Evolutionary conservation across 2,113 vertebrate genomes (phyloP).

Genomic region (Blennius ocellaris): DNA sequence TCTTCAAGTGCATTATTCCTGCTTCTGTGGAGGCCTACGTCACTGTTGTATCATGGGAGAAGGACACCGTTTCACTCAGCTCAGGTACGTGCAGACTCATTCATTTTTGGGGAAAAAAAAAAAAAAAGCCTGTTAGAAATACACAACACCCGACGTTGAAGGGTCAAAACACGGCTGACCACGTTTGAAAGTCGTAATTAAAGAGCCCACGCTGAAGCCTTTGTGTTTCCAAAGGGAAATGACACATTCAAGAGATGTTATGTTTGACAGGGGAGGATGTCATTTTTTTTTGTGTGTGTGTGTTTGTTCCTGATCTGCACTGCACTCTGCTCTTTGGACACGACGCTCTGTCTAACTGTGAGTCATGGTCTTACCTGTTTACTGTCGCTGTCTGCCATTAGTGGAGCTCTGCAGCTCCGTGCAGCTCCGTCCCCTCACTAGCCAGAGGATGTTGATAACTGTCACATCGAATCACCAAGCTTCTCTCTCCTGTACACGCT

Average conservation of each 20-base stretch:
- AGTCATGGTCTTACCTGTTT: slow-evolving; percentile 69
- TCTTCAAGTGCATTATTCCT: slow-evolving; percentile 99
- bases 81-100: slow-evolving; percentile 86
- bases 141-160: slow-evolving; percentile 3
- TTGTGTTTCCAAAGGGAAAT: too few species aligned
- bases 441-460: slow-evolving; percentile 69
- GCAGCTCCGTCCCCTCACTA: slow-evolving; percentile 35
- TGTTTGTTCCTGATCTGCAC: slow-evolving; percentile 11
- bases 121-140: background rate
- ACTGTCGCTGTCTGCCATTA: slow-evolving; percentile 47
- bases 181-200: background rate
- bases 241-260: too few species aligned
- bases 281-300: slow-evolving; percentile 15
- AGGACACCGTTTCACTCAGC: slow-evolving; percentile 98
- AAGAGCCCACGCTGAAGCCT: background rate
- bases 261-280: background rate
- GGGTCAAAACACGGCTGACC: background rate
- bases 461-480: slow-evolving; percentile 63
- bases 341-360: slow-evolving; percentile 50
- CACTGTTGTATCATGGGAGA: slow-evolving; percentile 99
- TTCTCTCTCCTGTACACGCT: slow-evolving; percentile 31
- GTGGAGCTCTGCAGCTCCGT: slow-evolving; percentile 28
- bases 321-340: slow-evolving; percentile 38
- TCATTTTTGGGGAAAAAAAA: background rate
- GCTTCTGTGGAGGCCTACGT: slow-evolving; percentile 98